Evolutionary conservation across 1,140 invertebrate genomes (phyloP).

Genomic region (Atopsyche davidsoni): DNA sequence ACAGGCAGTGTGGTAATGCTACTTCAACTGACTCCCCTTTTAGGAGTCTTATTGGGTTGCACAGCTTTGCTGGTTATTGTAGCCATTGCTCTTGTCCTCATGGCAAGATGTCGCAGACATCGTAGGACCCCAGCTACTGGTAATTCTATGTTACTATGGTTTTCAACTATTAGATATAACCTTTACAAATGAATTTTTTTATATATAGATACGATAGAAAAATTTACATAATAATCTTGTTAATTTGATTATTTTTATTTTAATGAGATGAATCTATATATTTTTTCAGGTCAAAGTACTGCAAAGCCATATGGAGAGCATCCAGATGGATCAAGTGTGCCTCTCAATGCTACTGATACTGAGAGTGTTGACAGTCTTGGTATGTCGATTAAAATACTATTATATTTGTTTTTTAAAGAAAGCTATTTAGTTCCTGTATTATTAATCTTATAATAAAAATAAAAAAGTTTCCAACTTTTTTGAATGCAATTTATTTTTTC

Average conservation of each 20-base stretch:
- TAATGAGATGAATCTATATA: background rate
- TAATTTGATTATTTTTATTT: background rate
- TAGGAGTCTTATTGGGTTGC: conserved; percentile 15
- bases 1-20: conserved; percentile 23
- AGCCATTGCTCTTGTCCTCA: conserved; percentile 18
- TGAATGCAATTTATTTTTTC: background rate
- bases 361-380: conserved; percentile 27
- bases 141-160: background rate
- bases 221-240: background rate
- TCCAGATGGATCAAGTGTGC: conserved; percentile 27
- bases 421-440: too few relatives aligned
- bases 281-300: conserved; percentile 19
- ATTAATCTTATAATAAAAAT: background rate
- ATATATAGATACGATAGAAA: too few relatives aligned
- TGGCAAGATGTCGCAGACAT: conserved; percentile 18
- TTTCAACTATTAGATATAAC: background rate
- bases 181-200: background rate
- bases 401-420: background rate
- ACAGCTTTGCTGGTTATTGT: conserved; percentile 19
- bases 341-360: conserved; percentile 27
- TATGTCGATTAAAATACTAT: conserved; percentile 2
- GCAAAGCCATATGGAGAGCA: conserved; percentile 28
- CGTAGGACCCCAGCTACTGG: conserved; percentile 18
- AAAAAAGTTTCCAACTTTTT: too few relatives aligned
- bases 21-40: conserved; percentile 23